Percentiles rank a stretch among this genome's conserved stretches.
Conservation (phyloP, 2,888 invertebrate genomes). For the Iphiclides podalirius region DNA sequence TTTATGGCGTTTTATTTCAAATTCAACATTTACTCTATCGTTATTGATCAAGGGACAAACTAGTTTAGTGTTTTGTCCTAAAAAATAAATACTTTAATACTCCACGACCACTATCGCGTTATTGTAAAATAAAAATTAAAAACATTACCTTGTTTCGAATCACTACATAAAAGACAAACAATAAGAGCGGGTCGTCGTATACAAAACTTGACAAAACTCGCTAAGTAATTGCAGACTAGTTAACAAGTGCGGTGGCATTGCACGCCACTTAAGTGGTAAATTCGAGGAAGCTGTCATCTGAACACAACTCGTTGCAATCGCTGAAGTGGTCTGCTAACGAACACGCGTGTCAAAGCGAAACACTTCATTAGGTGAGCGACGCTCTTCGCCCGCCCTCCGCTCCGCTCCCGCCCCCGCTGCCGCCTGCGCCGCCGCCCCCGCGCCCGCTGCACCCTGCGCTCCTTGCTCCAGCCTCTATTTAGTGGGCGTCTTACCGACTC, state of each 20-base stretch:
- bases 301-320: conserved; percentile 63
- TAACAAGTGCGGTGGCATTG: conserved; percentile 61
- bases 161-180: conserved; percentile 13
- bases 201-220: conserved; percentile 32
- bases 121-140: too few species aligned
- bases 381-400: conserved; percentile 43
- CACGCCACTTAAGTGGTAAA: conserved; percentile 75
- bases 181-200: conserved; percentile 16
- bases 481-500: conserved; percentile 72
- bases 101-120: too few species aligned
- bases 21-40: too few species aligned
- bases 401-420: conserved; percentile 26
- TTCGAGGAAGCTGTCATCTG: conserved; percentile 74
- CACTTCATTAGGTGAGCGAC: conserved; percentile 78
- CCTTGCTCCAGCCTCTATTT: conserved; percentile 49
- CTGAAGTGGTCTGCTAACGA: conserved; percentile 77
- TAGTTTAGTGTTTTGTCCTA: too few species aligned
- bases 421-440: conserved; percentile 37
- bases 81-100: too few species aligned
- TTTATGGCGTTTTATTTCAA: too few species aligned
- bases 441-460: conserved; percentile 30
- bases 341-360: conserved; percentile 79
- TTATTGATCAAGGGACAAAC: too few species aligned
- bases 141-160: conserved; percentile 1
- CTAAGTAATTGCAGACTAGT: conserved; percentile 56